Evolutionary conservation across 2,797 vertebrate genomes (phyloP), one percentile per base, ranked within the genome.

Genomic region (Acridotheres tristis): DNA sequence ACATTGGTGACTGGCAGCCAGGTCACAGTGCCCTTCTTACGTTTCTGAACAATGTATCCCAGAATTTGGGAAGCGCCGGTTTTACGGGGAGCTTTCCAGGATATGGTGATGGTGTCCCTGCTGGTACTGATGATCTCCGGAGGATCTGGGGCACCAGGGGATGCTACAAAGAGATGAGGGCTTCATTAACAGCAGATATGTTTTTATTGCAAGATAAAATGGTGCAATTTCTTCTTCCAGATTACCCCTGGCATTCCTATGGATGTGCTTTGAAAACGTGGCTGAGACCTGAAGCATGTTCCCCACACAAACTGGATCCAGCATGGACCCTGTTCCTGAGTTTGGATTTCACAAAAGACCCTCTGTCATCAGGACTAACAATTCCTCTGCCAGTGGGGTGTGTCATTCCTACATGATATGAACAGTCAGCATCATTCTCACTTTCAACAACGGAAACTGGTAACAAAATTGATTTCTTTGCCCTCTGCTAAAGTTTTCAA

Each of bases 41-140:
- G 98, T 79, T 98, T 99, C 77, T 99, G 99, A 43, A 99, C 16
- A 3, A 98, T 81, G 83, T 99, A 99, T 25, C 99, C 98, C 73
- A 98, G 68, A 66, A 99, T 97, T 47, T 93, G 97, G 26, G 98
- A 98, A 3, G 97, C 97, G 58, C 98, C 98, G 0, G 96, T 97
- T 76, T 98, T 98, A 73, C 14, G 74, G 4, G 99, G 98, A 5
- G 97, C 82, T 9, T 73, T 90, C 99, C 99, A 99, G 30, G 96
- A 96, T 54, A 99, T 96, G 25, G 97, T 98, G 88, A 99, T 96
- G 78, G 94, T 96, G 84, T 98, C 96, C 55, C 95, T 98, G 88
- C 79, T 98, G 86, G 98, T 95, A 6, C 97, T 98, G 51, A 97
- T 74, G 68, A 99, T 96, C 83, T 97, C 96, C 2, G 99, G 99